Percentiles rank a stretch among this genome's conserved stretches.
phyloP scores from a whole-genome alignment of 2,888 invertebrate species.

The Rotaria macrura region DNA sequence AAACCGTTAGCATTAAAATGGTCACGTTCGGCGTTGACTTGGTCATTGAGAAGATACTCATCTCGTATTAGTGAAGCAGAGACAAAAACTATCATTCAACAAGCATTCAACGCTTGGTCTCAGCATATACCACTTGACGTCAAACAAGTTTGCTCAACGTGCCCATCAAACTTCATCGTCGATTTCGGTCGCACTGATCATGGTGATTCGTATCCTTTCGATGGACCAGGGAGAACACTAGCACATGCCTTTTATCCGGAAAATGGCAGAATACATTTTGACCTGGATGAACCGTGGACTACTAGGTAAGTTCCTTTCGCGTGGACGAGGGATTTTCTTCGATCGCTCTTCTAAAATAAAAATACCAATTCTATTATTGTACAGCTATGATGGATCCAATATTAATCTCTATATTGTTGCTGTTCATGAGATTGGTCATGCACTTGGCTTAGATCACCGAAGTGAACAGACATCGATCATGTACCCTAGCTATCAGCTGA shows the following conservation, averaged over 20 bases:
- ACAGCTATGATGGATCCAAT: neutral
- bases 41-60: no score
- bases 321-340: no score
- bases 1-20: no score
- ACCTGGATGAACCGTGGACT: slow-evolving; percentile 24
- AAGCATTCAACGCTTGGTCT: no score
- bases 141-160: no score
- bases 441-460: neutral
- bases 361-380: no score
- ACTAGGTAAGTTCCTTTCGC: neutral
- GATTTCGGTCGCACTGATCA: slow-evolving; percentile 20
- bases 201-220: slow-evolving; percentile 26
- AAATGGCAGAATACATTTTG: slow-evolving; percentile 28
- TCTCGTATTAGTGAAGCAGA: no score
- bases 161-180: slow-evolving; percentile 1
- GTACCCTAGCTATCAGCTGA: neutral
- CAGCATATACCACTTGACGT: no score
- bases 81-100: no score
- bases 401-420: neutral
- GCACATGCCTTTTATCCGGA: slow-evolving; percentile 31
- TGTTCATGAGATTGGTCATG: neutral
- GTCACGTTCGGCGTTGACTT: no score
- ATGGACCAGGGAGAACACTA: slow-evolving; percentile 21
- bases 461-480: neutral
- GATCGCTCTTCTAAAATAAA: no score